Base-by-base conservation (phyloP, 2,888 invertebrate genomes). In the Patella caerulea region DNA sequence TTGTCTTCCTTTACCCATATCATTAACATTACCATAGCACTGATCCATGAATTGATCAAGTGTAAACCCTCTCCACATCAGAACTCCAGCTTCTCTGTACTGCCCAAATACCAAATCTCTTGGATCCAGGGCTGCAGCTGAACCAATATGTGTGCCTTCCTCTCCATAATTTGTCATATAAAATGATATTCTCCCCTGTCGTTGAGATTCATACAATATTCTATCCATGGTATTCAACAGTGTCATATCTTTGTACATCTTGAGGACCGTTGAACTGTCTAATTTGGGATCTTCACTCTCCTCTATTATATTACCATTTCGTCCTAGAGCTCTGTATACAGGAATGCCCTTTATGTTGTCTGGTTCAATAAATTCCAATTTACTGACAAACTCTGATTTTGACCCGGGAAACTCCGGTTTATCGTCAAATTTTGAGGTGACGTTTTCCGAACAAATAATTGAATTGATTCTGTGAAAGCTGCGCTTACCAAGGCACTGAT, bases 161-260 rank as follows among this genome's bases (percentile, higher is more conserved):
- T 99, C 99, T 0, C 99, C 99, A 88, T 95, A 96, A 92, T 96
- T 98, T 0, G 99, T 99, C 98, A 99, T 99, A 92, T 99, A 99
- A 92, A 99, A 99, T 0, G 98, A 98, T 87, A 99, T 99, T 79
- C 99, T 94, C 0, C 99, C 98, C 92, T 98, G 98, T 90, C 95
- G 90, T 92, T 98, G 98, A 76, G 98, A 98, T 92, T 99, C 99
- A 86, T 99, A 99, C 77, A 99, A 92, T 87, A 99, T 96, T 90
- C 96, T 95, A 91, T 99, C 99, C 97, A 99, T 96, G 19, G 96
- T 95, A 88, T 95, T 96, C 14, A 99, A 92, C 77, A 96, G 93
- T 1, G 96, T 94, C 99, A 99, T 99, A 76, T 95, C 95, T 87
- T 95, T 95, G 92, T 98, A 99, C 96, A 99, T 98, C 92, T 97